phyloP scores from a whole-genome alignment of 1,140 invertebrate species.

The Musca domestica region DNA sequence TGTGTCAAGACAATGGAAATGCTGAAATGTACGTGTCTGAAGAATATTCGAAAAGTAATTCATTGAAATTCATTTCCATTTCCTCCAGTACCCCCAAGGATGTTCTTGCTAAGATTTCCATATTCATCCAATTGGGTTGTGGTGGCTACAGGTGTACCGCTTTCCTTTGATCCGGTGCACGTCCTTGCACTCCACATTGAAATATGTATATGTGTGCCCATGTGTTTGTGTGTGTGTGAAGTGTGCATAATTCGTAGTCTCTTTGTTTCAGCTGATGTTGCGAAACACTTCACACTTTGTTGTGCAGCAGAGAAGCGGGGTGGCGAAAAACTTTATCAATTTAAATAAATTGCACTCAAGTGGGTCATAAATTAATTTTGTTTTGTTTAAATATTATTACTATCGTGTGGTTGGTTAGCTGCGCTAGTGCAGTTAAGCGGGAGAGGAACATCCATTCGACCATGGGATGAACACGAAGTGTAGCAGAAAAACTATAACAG shows the following conservation, averaged over 20 bases:
- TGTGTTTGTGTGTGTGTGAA: background rate
- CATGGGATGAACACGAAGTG: too few relatives aligned
- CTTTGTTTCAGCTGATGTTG: background rate
- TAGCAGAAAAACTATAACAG: too few relatives aligned
- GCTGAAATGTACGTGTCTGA: constrained; percentile 31
- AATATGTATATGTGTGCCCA: background rate
- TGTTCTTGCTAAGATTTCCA: background rate
- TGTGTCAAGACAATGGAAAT: constrained; percentile 52
- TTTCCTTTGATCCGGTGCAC: background rate
- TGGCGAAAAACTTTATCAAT: constrained; percentile 41
- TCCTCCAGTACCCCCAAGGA: background rate
- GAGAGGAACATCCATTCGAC: too few relatives aligned
- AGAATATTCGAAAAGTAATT: constrained; percentile 2
- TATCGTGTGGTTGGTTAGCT: constrained; percentile 2
- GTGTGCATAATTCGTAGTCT: background rate
- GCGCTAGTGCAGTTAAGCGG: background rate
- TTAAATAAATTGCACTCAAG: constrained; percentile 50
- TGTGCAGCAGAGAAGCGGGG: background rate
- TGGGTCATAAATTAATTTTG: constrained; percentile 43
- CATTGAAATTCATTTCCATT: constrained; percentile 12
- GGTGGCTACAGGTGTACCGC: constrained; percentile 6
- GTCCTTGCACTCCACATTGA: background rate
- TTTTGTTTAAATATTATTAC: constrained; percentile 17
- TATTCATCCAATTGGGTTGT: background rate
- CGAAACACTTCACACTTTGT: background rate